Base-by-base conservation (phyloP, 2,113 vertebrate genomes). In the Struthio camelus region DNA sequence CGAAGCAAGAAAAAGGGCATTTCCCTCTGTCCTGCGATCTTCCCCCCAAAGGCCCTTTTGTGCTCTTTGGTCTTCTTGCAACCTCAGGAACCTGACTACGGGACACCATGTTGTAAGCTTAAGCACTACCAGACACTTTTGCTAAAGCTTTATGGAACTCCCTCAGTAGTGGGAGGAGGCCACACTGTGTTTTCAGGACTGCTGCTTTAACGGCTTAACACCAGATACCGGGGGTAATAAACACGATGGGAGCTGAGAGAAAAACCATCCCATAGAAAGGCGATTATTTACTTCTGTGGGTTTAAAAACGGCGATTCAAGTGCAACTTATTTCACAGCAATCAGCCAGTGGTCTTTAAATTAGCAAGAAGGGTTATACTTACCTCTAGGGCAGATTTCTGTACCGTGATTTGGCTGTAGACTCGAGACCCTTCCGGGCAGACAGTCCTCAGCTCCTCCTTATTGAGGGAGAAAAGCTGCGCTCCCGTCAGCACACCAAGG, bases 351-450 rank as follows among this genome's bases (percentile, higher is more conserved):
- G 59, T 42, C 13, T 7, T 7, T 3, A 65, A 32, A 34, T 19
- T 34, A 65, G 18, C 8, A 46, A 59, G 70, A 69, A 40, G 34
- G 27, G 23, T 13, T 58, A 71, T 32, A 86, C 95, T 1, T 97
- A 99, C 99, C 99, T 99, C 99, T 76, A 99, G 94, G 17, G 99
- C 98, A 6, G 99, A 99, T 87, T 99, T 99, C 96, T 99, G 99
- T 23, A 99, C 99, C 2, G 98, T 99, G 46, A 99, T 98, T 97
- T 99, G 99, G 95, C 98, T 99, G 96, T 98, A 99, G 93, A 99
- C 99, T 50, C 99, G 97, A 2, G 98, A 98, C 0, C 99, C 99
- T 53, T 99, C 99, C 1, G 99, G 99, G 91, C 99, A 99, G 72
- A 99, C 99, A 0, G 99, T 99, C 94, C 97, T 99, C 94, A 99